phyloP scores from a whole-genome alignment of 2,113 vertebrate species.

The Chaetura pelagica region DNA sequence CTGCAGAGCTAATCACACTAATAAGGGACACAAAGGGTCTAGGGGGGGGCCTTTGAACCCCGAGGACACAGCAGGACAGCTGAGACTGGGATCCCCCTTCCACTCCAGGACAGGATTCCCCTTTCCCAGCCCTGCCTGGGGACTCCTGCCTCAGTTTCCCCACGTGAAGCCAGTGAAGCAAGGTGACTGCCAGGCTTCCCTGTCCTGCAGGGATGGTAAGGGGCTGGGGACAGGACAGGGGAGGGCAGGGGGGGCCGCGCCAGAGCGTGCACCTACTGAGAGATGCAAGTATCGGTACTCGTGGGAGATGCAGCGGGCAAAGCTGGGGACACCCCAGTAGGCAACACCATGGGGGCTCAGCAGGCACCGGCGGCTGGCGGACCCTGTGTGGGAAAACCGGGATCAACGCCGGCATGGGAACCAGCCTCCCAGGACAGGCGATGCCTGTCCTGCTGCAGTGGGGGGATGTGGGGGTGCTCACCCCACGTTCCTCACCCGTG shows the following conservation, averaged over 20 bases:
- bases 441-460: neutral
- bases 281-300: conserved; percentile 97
- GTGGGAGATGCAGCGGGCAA: conserved; percentile 97
- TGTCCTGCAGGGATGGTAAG: neutral
- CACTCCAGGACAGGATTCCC: neutral
- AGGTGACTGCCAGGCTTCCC: neutral
- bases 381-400: conserved; percentile 71
- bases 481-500: conserved; percentile 82
- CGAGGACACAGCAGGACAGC: neutral
- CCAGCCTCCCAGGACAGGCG: rapidly evolving
- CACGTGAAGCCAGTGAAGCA: rapidly evolving
- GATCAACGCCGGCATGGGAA: rapidly evolving
- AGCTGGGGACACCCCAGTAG: conserved; percentile 97
- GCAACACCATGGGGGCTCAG: conserved; percentile 95
- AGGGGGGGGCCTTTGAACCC: neutral
- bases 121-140: neutral
- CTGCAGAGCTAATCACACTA: neutral
- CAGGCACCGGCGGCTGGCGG: conserved; percentile 98
- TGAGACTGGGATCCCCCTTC: neutral
- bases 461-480: neutral
- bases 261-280: conserved; percentile 82
- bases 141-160: conserved; percentile 15
- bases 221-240: neutral
- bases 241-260: neutral
- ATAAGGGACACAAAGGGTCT: neutral